Base-by-base conservation (phyloP, 1,140 invertebrate species). In the Whitmania pigra region DNA sequence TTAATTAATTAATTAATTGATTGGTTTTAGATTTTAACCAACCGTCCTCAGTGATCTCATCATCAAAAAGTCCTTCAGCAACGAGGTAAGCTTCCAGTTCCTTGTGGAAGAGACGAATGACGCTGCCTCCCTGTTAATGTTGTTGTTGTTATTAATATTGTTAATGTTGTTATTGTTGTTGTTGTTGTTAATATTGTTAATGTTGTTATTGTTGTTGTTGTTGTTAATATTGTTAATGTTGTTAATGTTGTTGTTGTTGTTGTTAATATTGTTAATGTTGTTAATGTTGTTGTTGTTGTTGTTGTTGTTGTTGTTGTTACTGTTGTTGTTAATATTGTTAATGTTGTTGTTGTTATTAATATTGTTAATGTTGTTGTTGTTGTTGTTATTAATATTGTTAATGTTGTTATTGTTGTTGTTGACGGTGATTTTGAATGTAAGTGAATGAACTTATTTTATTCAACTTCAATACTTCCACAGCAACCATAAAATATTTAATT, bases 21-120 rank as follows among this genome's bases (percentile, higher is more conserved):
- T 17, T 17, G 43, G 13, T 17, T 49, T n/a, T n/a, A n/a, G 43
- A 49, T 15, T 49, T 67, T 63, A 72, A 66, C 73, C 75, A 76
- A 83, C 81, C 80, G 76, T 82, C 80, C 76, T 82, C 81, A 22
- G 78, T 81, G 43, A 81, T 76, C n/a, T 77, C 77, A 40, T 82
- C 81, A 75, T 80, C 80, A 79, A 81, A 82, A 27, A 83, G 73
- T 7, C 81, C 81, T 72, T 83, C 81, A 4, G 80, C 80, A 20
- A 81, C 80, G 25, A 83, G 74, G 73, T 82, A 82, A 2, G 81
- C 81, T 71, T 83, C 81, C 9, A 83, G 69, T 70, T 83, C 81
- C 75, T 83, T 83, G 74, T 83, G 81, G 72, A 82, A 82, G 7
- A 83, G 73, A 20, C 81, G 75, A 18, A 83, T 79, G 13, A 80